These are phyloP conservation scores for Conus ventricosus DNA, from an alignment of 1,140 invertebrate genomes.

Conservation along the genomic window DNA sequence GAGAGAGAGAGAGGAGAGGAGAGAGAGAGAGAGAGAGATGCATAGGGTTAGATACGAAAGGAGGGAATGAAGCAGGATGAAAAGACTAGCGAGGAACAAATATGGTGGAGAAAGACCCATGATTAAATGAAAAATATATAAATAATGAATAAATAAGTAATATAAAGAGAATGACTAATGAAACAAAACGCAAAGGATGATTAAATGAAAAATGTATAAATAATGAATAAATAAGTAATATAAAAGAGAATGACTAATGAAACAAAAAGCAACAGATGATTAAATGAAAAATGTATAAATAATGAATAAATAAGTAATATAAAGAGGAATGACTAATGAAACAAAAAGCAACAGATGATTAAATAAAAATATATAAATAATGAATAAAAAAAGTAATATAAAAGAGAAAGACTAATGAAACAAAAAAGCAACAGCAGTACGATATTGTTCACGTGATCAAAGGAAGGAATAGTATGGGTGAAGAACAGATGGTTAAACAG, in stretches of 20 bases:
- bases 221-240: too few relatives aligned
- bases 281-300: neutral
- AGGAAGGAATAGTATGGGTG: too few relatives aligned
- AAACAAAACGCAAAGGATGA: too few relatives aligned
- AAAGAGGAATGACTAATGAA: neutral
- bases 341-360: neutral
- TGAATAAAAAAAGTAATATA: too few relatives aligned
- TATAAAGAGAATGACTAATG: neutral
- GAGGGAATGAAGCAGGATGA: neutral
- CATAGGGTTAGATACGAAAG: neutral
- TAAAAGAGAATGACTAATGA: too few relatives aligned
- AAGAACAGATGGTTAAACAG: too few relatives aligned
- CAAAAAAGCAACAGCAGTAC: neutral
- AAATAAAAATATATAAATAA: neutral
- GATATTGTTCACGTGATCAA: too few relatives aligned
- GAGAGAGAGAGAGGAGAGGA: neutral
- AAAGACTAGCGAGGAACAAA: neutral
- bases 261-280: neutral
- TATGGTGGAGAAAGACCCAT: neutral
- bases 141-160: too few relatives aligned
- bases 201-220: neutral
- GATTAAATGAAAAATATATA: neutral
- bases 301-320: too few relatives aligned
- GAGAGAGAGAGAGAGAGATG: neutral
- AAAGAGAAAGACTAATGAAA: neutral